phyloP scores from a whole-genome alignment of 2,113 vertebrate genomes.

The Lipophrys pholis region DNA sequence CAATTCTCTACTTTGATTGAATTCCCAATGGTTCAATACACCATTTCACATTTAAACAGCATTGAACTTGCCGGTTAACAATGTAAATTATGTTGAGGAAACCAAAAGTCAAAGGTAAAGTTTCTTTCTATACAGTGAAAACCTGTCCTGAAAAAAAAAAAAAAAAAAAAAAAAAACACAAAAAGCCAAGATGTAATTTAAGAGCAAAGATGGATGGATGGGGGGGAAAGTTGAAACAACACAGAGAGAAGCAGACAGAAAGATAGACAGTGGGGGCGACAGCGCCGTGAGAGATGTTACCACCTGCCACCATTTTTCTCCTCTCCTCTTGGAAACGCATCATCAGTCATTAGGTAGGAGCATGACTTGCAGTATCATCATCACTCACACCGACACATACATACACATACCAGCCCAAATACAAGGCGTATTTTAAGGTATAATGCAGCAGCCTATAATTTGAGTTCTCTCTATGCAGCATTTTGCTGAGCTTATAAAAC shows the following conservation, averaged over 20 bases:
- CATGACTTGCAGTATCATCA: slow-evolving; percentile 69
- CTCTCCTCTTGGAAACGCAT: slow-evolving; percentile 75
- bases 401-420: slow-evolving; percentile 49
- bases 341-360: slow-evolving; percentile 78
- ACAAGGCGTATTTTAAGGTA: slow-evolving; percentile 74
- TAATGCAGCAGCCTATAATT: slow-evolving; percentile 76
- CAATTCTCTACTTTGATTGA: background rate
- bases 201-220: slow-evolving; percentile 48
- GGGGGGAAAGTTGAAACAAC: slow-evolving; percentile 58
- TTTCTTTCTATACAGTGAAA: slow-evolving; percentile 21
- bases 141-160: slow-evolving; percentile 3
- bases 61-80: background rate
- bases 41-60: background rate
- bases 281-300: slow-evolving; percentile 71
- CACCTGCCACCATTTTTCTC: slow-evolving; percentile 75
- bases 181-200: slow-evolving; percentile 56
- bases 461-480: slow-evolving; percentile 72
- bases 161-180: background rate
- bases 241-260: slow-evolving; percentile 54
- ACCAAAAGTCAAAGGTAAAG: background rate
- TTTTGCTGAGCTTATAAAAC: slow-evolving; percentile 82
- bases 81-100: background rate
- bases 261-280: slow-evolving; percentile 60
- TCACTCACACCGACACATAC: slow-evolving; percentile 58
- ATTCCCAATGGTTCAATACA: background rate